phyloP scores from a whole-genome alignment of 1,140 invertebrate species.

The Polyergus mexicanus region DNA sequence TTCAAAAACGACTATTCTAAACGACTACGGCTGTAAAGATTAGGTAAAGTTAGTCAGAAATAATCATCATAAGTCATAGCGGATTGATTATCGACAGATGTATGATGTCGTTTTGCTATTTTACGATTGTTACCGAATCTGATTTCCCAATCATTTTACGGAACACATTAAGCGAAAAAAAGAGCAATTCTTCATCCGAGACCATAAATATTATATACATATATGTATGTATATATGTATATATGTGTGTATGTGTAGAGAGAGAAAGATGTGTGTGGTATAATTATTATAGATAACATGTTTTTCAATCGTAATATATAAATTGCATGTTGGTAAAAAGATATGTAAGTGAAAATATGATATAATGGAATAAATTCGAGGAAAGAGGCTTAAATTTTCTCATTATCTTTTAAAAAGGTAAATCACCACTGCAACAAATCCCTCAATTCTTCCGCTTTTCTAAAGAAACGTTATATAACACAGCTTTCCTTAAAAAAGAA shows the following conservation, averaged over 20 bases:
- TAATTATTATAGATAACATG: neutral
- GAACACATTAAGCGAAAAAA: neutral
- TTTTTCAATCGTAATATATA: constrained; percentile 17
- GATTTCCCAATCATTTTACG: constrained; percentile 9
- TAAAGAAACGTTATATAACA: too few relatives aligned
- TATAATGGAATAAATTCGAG: neutral
- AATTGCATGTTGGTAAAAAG: neutral
- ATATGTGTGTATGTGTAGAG: too few relatives aligned
- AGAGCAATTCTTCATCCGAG: neutral
- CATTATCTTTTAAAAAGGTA: neutral
- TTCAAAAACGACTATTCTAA: constrained; percentile 11
- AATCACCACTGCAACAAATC: neutral
- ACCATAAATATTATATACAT: neutral
- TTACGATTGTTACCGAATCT: neutral
- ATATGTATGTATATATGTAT: too few relatives aligned
- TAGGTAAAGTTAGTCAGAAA: constrained; percentile 43
- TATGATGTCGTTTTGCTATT: neutral
- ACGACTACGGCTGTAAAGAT: constrained; percentile 6
- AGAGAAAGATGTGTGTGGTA: neutral
- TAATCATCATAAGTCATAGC: constrained; percentile 76
- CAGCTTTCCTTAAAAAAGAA: too few relatives aligned
- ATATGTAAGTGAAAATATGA: neutral
- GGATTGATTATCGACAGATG: constrained; percentile 67
- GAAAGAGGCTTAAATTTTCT: neutral
- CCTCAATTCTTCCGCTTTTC: neutral